phyloP scores from a whole-genome alignment of 2,113 vertebrate genomes.

The Noctilio leporinus region DNA sequence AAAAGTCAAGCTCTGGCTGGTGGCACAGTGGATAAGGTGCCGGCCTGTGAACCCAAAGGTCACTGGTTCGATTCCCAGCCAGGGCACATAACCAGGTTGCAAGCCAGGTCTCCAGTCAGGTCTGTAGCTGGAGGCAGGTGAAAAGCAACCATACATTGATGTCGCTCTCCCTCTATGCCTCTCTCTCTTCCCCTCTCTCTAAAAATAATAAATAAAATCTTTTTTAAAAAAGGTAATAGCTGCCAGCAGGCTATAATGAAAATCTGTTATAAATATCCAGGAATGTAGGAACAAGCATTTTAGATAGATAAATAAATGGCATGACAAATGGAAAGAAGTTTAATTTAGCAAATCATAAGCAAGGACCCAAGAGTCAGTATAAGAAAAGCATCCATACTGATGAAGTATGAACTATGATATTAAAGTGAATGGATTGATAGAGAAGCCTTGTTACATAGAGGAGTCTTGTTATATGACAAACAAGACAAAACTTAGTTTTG shows the following conservation, averaged over 20 bases:
- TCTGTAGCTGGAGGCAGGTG: too few species aligned
- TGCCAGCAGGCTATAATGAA: not conserved
- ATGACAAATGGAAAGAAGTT: not conserved
- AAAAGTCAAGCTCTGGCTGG: too few species aligned
- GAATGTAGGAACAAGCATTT: not conserved
- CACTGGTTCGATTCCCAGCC: too few species aligned
- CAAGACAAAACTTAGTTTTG: not conserved
- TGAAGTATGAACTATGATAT: not conserved
- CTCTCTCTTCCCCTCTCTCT: too few species aligned
- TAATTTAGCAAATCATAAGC: not conserved
- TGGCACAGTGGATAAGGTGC: too few species aligned
- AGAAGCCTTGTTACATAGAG: not conserved
- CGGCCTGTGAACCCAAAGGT: too few species aligned
- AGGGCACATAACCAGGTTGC: too few species aligned
- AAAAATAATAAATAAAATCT: too few species aligned
- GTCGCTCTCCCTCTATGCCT: too few species aligned
- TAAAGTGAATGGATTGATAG: not conserved
- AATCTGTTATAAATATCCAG: not conserved
- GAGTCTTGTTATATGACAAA: not conserved
- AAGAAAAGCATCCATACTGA: not conserved
- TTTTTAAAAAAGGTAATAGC: too few species aligned
- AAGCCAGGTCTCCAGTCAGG: too few species aligned
- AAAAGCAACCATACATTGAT: too few species aligned
- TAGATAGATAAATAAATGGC: not conserved
- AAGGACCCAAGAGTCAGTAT: not conserved